These are phyloP conservation scores for Acanthurus tractus DNA, from an alignment of 2,797 vertebrate species.

Conservation along the genomic window DNA sequence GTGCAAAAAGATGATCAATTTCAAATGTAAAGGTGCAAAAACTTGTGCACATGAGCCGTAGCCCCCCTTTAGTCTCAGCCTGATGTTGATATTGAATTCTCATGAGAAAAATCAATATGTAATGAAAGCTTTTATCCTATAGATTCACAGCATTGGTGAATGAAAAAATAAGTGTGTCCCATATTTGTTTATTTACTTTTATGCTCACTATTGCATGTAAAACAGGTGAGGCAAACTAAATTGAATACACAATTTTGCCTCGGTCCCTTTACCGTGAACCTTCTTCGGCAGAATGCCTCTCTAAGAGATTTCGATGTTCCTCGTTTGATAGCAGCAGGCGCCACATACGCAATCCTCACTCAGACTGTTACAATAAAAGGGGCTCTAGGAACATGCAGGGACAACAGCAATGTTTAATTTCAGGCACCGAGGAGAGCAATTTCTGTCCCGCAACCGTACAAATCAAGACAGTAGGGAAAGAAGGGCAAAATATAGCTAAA, in stretches of 20 bases:
- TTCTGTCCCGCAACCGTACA: slow-evolving; percentile 60
- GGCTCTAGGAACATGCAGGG: slow-evolving; percentile 68
- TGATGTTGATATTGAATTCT: slow-evolving; percentile 14
- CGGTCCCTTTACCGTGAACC: slow-evolving; percentile 44
- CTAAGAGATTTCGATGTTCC: slow-evolving; percentile 67
- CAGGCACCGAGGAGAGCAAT: slow-evolving; percentile 61
- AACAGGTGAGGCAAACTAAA: slow-evolving; percentile 2
- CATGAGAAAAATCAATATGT: slow-evolving; percentile 10
- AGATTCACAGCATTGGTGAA: not conserved
- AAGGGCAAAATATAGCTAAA: slow-evolving; percentile 62
- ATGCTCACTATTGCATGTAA: slow-evolving; percentile 1
- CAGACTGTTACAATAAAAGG: slow-evolving; percentile 70
- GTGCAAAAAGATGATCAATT: slow-evolving; percentile 52
- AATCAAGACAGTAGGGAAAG: slow-evolving; percentile 54
- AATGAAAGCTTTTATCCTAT: slow-evolving; percentile 5
- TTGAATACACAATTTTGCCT: slow-evolving; percentile 22
- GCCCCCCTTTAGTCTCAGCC: slow-evolving; percentile 7
- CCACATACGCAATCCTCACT: slow-evolving; percentile 67
- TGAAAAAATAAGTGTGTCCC: not conserved
- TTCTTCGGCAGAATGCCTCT: slow-evolving; percentile 54
- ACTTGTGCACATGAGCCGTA: not conserved
- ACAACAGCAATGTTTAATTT: slow-evolving; percentile 68
- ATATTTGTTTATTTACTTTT: slow-evolving; percentile 8
- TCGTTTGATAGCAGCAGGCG: slow-evolving; percentile 68
- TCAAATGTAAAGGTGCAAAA: slow-evolving; percentile 45